Evolutionary conservation across 2,797 vertebrate species (phyloP), one percentile per base, ranked within the genome.

Genomic region (Ptychobarbus kaznakovi): DNA sequence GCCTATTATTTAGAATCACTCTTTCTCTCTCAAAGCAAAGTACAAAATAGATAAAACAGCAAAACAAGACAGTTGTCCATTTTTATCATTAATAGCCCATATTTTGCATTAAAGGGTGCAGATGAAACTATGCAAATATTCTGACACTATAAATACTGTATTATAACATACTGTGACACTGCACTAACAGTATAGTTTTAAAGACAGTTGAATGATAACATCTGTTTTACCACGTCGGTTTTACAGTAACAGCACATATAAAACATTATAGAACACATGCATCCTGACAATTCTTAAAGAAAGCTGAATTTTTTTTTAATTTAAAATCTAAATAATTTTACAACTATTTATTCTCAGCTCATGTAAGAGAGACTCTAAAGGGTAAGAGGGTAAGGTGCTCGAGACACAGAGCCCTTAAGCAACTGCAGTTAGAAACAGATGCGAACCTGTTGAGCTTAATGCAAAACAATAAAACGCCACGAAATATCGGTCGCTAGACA

Each of bases 401-500:
- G 40, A 46, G 66, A 38, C 22, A 53, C 49, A 22, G 32, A 76
- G 40, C 11, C 66, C 70, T 72, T 79, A 5, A 61, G 82, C 49
- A 80, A 13, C 35, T 51, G 51, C 44, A 77, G 69, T 76, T 44
- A 42, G 49, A 77, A 69, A 82, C 51, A 65, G 69, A 65, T 42
- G 25, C 79, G 84, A 82, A 89, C 87, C 80, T 85, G 89, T 85
- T 83, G 88, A 89, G 86, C 73, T 49, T 22, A 82, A 80, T 28
- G 32, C 75, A 28, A 75, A 63, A 66, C 15, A 65, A 66, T 56
- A 74, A 25, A 74, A 38, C 28, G 32, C 53, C 9, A 78, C 66
- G n/a, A 86, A 84, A 46, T 13, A 82, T 65, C 3, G 35, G 25
- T 70, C 10, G 35, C 28, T 79, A 22, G 58, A 79, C 51, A n/a